Conservation (phyloP, 1,140 invertebrate genomes). For the Popillia japonica region DNA sequence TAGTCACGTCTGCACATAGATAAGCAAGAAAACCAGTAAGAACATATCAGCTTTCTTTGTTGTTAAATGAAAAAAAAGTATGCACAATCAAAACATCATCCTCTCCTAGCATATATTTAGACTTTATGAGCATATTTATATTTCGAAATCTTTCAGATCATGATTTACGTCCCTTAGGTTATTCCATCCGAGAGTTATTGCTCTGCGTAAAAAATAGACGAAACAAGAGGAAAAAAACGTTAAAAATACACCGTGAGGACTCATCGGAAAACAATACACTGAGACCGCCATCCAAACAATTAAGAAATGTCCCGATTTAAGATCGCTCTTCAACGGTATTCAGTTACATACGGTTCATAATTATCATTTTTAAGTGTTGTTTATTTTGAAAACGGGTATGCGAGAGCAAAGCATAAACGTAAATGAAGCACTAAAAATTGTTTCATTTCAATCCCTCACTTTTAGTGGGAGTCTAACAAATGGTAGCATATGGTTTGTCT, state of each 20-base stretch:
- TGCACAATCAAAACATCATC: slow-evolving; percentile 22
- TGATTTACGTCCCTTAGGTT: slow-evolving; percentile 26
- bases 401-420: slow-evolving; percentile 21
- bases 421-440: slow-evolving; percentile 36
- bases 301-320: slow-evolving; percentile 31
- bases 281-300: slow-evolving; percentile 22
- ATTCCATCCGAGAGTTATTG: slow-evolving; percentile 21
- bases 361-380: slow-evolving; percentile 39
- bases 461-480: slow-evolving; percentile 31
- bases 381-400: slow-evolving; percentile 34
- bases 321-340: slow-evolving; percentile 34
- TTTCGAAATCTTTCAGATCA: slow-evolving; percentile 33
- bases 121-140: slow-evolving; percentile 34
- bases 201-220: slow-evolving; percentile 11
- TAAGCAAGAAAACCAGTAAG: not conserved
- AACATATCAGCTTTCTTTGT: slow-evolving; percentile 27
- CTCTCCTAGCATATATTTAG: slow-evolving; percentile 22
- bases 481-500: slow-evolving; percentile 31
- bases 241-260: slow-evolving; percentile 14
- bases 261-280: slow-evolving; percentile 27
- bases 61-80: slow-evolving; percentile 23
- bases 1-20: not conserved
- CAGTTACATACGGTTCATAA: slow-evolving; percentile 30
- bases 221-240: not conserved
- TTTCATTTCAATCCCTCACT: slow-evolving; percentile 9